Evolutionary conservation across 23 tunicate species (phyloP).

Genomic region (Aplidium turbinatum): DNA sequence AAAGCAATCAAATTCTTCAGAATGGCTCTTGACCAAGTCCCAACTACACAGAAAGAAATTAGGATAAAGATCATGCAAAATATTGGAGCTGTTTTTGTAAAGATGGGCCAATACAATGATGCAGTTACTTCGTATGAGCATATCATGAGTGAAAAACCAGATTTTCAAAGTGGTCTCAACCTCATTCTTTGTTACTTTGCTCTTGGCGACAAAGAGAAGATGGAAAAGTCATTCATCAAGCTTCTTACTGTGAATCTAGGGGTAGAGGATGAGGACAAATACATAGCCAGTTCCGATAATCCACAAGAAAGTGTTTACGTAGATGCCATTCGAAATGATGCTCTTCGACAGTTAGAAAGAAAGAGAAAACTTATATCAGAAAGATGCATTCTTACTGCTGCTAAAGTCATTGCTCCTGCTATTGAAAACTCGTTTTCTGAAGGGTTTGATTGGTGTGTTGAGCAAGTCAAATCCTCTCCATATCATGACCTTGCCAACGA

Average conservation of each 20-base stretch:
- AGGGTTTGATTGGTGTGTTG: conserved; percentile 99
- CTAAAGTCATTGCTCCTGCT: conserved; percentile 92
- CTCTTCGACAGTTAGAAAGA: conserved; percentile 83
- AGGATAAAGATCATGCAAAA: conserved; percentile 89
- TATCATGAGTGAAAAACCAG: conserved; percentile 97
- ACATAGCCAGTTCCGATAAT: conserved; percentile 73
- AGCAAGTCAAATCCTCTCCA: conserved; percentile 87
- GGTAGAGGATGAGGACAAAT: conserved; percentile 93
- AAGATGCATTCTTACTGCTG: conserved; percentile 82
- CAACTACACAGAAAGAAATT: conserved; percentile 78
- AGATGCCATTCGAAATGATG: conserved; percentile 86
- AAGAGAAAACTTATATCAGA: conserved; percentile 75
- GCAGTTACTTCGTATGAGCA: conserved; percentile 97
- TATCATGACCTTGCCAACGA: conserved; percentile 92
- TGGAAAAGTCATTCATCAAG: conserved; percentile 71
- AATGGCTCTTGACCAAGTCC: conserved; percentile 98
- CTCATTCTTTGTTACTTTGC: conserved; percentile 89
- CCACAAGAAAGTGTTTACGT: conserved; percentile 78
- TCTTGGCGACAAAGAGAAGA: conserved; percentile 89
- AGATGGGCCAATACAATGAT: conserved; percentile 93
- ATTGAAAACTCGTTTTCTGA: conserved; percentile 72
- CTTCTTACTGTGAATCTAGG: conserved; percentile 82
- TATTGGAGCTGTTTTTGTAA: conserved; percentile 90
- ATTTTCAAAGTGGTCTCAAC: conserved; percentile 90
- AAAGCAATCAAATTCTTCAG: conserved; percentile 92